Evolutionary conservation across 92 coral and sea anemone genomes (phyloP), one percentile per base, ranked within the genome.

Genomic region (Phenganax subtilis): DNA sequence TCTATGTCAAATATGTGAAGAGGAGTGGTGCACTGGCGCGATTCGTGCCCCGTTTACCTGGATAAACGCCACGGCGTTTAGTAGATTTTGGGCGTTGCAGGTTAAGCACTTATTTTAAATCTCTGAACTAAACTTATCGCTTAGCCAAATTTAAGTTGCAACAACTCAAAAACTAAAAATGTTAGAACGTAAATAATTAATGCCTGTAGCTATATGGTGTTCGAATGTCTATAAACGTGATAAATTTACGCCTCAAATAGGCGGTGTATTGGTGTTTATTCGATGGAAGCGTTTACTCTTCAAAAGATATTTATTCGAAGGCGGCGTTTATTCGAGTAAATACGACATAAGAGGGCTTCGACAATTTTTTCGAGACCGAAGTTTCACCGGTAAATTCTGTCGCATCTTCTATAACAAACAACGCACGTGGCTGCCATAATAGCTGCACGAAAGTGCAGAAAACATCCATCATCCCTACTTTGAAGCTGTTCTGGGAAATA

Each of bases 1-100:
- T 68, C 73, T 68, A 68, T 68, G 73, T 10, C 53, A 68, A 37
- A 25, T 68, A 68, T 68, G 73, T 53, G 73, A 68, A 68, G 73
- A 68, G 73, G 73, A 68, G 73, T 30, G 54, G 73, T 37, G 53
- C 54, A 37, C 31, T 30, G 73, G 47, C 5, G 47, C 47, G 47
- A 37, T 37, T 37, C 47, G 5, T 67, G 73, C 28, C 31, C 17
- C 12, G 31, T 67, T 67, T 67, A 59, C 3, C 27, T 25, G 65
- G 7, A 59, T 59, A 14, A 14, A 25, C 65, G 16, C 27, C 65
- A 25, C n/a, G n/a, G n/a, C 65, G 16, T 59, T 59, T 14, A 59
- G 7, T 59, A 59, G 27, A 25, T 59, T 59, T 59, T 59, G n/a
- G 27, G 16, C 27, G 65, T 59, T 25, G 27, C n/a, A 3, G 27